phyloP scores from a whole-genome alignment of 2,113 vertebrate genomes.

The Ophiodon elongatus region DNA sequence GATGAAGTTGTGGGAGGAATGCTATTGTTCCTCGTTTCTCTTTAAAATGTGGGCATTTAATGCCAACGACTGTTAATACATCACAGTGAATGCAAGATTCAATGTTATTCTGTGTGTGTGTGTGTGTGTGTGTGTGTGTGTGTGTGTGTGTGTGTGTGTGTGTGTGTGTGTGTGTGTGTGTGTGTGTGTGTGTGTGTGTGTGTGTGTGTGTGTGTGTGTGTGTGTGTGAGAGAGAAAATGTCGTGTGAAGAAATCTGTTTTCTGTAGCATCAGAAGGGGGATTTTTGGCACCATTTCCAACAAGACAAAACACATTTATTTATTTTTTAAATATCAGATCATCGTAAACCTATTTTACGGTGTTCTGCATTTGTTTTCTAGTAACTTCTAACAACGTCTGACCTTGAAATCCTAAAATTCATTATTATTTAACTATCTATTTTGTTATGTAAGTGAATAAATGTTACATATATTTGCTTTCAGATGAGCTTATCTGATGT shows the following conservation, averaged over 20 bases:
- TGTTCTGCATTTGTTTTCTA: background rate
- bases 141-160: conserved; percentile 6
- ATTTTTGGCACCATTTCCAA: background rate
- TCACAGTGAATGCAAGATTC: conserved; percentile 48
- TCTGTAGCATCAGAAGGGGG: background rate
- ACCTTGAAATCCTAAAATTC: conserved; percentile 12
- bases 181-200: conserved; percentile 17
- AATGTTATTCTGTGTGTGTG: conserved; percentile 5
- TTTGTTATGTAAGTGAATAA: background rate
- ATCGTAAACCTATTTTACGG: background rate
- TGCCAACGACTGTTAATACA: conserved; percentile 33
- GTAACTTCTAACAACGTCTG: background rate
- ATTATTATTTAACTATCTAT: background rate
- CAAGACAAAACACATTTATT: background rate
- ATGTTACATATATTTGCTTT: background rate
- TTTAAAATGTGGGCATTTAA: conserved; percentile 49
- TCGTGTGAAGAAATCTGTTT: background rate
- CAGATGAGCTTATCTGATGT: background rate
- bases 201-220: conserved; percentile 6
- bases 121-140: conserved; percentile 17
- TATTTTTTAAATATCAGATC: no score
- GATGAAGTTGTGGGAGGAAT: conserved; percentile 64
- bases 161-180: no score
- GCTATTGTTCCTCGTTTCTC: conserved; percentile 52
- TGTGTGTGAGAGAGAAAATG: background rate